Base-by-base conservation (phyloP, 2,113 vertebrate species). In the Oophaga pumilio region DNA sequence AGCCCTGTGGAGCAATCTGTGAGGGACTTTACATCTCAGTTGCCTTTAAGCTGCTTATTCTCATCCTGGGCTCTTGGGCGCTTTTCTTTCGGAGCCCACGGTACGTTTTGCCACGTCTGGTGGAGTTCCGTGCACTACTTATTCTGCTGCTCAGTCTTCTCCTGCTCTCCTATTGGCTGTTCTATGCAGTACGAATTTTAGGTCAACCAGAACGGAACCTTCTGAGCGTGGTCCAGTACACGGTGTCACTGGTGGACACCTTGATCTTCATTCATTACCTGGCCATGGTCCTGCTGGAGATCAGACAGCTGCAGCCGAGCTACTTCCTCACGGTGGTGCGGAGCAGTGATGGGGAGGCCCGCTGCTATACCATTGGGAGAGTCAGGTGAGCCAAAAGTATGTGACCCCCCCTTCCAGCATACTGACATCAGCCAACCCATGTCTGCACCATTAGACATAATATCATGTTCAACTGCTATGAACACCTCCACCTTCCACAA, bases 81-180 rank as follows among this genome's bases (percentile, higher is more conserved):
- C 93, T 99, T 69, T 99, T 99, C 0, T 96, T 98, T 88, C 96
- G 97, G 15, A 94, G 92, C 0, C 95, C 94, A 17, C 95, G 94
- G 8, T 96, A 95, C 6, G 94, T 95, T 74, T 90, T 98, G 89
- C 97, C 98, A 0, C 93, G 97, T 9, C 92, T 99, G 73, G 97
- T 97, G 7, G 96, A 97, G 88, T 97, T 97, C 90, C 97, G 97
- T 17, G 96, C 96, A 90, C 95, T 99, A 13, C 92, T 98, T 66
- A 90, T 95, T 91, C 95, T 98, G 62, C 97, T 99, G 49, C 95
- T 97, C 0, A 96, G 99, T 22, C 94, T 99, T 14, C 96, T 98
- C 28, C 96, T 98, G 85, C 95, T 97, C 84, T 99, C 97, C 91
- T 99, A 99, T 90, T 99, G 98, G 98, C 96, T 99, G 3, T 99